A percentile compares a stretch with the other conserved stretches of the same genome.
phyloP scores from a whole-genome alignment of 1,140 invertebrate species.

The Schmidtea mediterranea region DNA sequence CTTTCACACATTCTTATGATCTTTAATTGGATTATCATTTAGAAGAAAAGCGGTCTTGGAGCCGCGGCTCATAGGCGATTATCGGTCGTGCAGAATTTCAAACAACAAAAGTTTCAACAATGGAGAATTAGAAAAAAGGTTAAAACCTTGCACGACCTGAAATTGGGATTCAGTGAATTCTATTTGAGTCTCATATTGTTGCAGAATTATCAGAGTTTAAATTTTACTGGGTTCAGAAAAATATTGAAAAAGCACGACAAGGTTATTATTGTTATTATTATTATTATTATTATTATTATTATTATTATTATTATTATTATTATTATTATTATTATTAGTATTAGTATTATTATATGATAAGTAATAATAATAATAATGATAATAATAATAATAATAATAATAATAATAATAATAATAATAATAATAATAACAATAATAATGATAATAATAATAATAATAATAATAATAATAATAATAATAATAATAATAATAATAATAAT shows the following conservation, averaged over 20 bases:
- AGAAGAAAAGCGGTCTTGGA: background rate
- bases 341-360: background rate
- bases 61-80: background rate
- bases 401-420: slow-evolving; percentile 1
- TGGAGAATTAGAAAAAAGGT: slow-evolving; percentile 1
- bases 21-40: too few species aligned
- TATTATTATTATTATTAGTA: background rate
- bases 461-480: background rate
- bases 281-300: background rate
- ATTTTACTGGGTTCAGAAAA: slow-evolving; percentile 94
- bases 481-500: background rate
- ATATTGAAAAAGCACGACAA: slow-evolving; percentile 99
- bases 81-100: slow-evolving; percentile 1
- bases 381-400: background rate
- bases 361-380: background rate
- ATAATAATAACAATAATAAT: background rate
- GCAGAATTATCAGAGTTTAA: slow-evolving; percentile 55
- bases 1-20: too few species aligned
- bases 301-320: slow-evolving; percentile 19
- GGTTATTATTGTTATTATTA: slow-evolving; percentile 29
- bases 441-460: background rate
- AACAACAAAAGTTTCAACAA: slow-evolving; percentile 1
- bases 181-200: slow-evolving; percentile 77
- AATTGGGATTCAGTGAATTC: slow-evolving; percentile 93
- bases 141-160: slow-evolving; percentile 41